Evolutionary conservation across 2,113 vertebrate species (phyloP), one percentile per base, ranked within the genome.

Genomic region (Alectura lathami): DNA sequence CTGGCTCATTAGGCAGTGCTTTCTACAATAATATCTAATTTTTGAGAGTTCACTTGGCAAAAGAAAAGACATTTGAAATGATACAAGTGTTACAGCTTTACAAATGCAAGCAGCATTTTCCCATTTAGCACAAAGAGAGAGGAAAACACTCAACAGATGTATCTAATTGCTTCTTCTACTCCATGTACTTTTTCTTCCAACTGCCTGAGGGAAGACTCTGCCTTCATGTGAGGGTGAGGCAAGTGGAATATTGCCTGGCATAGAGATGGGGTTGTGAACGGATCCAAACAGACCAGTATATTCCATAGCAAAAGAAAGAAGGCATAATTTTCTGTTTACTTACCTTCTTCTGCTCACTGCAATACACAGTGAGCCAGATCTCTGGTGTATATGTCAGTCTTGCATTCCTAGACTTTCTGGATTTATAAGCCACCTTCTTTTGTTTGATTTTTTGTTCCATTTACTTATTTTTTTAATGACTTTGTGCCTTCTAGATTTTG

Each of bases 21-120:
- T 92, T 79, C 92, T 86, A 96, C 95, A 97, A 97, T 97, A 51
- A 92, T 86, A 86, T 96, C 96, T 97, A 94, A 97, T 97, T 97
- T 96, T 74, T 95, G 92, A 97, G 95, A 93, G 95, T 97, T 97
- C 80, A 62, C 86, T 97, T 97, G 96, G 97, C 97, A 95, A 30
- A 78, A 91, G 85, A 38, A 83, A 64, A 94, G 62, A 36, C 78
- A 13, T 95, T 94, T 95, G 91, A 83, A 89, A 85, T 84, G 93
- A 93, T 66, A 94, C 86, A 54, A 95, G 92, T 86, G 88, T 68
- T 96, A 63, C 45, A 92, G 95, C 91, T 94, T 97, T 84, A 67
- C 76, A 91, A 95, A 96, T 67, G 95, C 72, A 13, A 92, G 89
- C 91, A 38, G 81, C 89, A 4, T 92, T 96, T 67, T 94, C 83